These are phyloP conservation scores for Cantharis nigra DNA, from an alignment of 2,888 invertebrate species.

Conservation along the genomic window DNA sequence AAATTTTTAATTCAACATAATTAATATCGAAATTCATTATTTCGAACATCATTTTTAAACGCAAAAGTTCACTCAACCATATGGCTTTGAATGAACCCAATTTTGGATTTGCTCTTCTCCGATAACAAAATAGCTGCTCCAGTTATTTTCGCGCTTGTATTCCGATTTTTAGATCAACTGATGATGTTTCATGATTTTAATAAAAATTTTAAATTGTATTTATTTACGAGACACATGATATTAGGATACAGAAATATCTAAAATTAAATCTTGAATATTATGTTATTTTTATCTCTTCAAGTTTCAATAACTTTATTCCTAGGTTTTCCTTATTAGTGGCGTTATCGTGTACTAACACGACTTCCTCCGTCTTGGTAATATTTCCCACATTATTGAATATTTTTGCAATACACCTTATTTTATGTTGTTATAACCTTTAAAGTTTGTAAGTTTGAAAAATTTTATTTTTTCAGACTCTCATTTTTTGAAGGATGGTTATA, in stretches of 20 bases:
- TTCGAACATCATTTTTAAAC: not conserved
- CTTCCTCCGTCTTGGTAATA: not conserved
- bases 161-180: not conserved
- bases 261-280: not conserved
- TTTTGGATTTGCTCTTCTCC: not conserved
- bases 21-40: not conserved
- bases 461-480: not conserved
- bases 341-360: not conserved
- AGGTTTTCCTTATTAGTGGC: not conserved
- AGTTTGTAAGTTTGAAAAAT: not conserved
- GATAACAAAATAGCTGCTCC: not conserved
- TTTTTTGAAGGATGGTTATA: slow-evolving; percentile 13
- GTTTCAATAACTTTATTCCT: not conserved
- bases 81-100: not conserved
- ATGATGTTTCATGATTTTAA: not conserved
- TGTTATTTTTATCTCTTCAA: not conserved
- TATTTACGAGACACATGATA: not conserved
- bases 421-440: not conserved
- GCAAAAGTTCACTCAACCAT: not conserved
- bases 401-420: not conserved
- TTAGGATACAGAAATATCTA: not conserved
- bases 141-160: not conserved
- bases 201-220: not conserved
- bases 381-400: not conserved
- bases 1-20: not conserved